phyloP scores from a whole-genome alignment of 1,140 invertebrate genomes.

The Mycetomoellerius zeteki region DNA sequence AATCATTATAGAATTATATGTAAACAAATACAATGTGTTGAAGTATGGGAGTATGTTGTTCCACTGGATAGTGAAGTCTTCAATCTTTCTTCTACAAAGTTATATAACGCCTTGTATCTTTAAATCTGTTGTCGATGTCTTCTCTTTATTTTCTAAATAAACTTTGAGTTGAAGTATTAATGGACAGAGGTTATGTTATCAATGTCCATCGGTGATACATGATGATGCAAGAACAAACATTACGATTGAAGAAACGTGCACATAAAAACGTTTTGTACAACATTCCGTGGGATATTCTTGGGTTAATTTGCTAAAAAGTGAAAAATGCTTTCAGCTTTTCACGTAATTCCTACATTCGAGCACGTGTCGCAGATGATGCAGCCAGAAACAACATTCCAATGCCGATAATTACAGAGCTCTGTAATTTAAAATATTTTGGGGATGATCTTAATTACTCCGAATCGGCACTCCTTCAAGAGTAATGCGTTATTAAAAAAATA shows the following conservation, averaged over 20 bases:
- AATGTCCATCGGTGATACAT: neutral
- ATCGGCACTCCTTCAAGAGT: neutral
- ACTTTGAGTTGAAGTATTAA: neutral
- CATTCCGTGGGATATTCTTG: neutral
- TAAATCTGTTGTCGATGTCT: no score
- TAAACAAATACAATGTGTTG: neutral
- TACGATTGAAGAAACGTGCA: neutral
- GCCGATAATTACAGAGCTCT: neutral
- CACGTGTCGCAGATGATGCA: neutral
- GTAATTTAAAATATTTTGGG: neutral
- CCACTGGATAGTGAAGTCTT: no score
- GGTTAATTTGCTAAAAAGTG: neutral
- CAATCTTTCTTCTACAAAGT: no score
- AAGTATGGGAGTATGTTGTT: no score
- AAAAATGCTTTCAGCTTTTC: no score
- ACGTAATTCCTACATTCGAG: neutral
- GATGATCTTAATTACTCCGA: neutral
- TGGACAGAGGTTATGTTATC: neutral
- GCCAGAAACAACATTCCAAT: neutral
- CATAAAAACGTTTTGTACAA: neutral
- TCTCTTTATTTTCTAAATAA: no score
- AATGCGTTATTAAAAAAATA: neutral
- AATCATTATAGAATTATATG: slow-evolving; percentile 11
- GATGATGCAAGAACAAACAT: neutral
- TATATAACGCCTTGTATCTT: no score